phyloP scores from a whole-genome alignment of 2,888 invertebrate species.

The Cosmorhoe ocellata region DNA sequence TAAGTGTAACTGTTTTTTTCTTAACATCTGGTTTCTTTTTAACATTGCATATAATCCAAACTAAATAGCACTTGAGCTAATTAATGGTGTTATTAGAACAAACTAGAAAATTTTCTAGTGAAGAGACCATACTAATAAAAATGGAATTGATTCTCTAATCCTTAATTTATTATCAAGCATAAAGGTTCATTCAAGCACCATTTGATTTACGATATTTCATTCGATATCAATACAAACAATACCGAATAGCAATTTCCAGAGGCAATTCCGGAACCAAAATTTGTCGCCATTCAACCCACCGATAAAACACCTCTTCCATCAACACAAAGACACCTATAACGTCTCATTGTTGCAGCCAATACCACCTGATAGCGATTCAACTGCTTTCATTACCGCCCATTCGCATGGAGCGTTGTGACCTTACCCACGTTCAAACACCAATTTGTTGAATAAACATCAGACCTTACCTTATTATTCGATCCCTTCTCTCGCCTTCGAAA shows the following conservation, averaged over 20 bases:
- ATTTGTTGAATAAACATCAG: slow-evolving; percentile 72
- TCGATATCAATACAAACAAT: slow-evolving; percentile 2
- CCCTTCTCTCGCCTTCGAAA: slow-evolving; percentile 93
- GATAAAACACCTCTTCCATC: slow-evolving; percentile 27
- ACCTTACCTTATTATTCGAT: slow-evolving; percentile 88
- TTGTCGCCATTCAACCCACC: slow-evolving; percentile 16
- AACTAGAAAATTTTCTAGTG: no score
- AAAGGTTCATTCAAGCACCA: not conserved
- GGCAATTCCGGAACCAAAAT: slow-evolving; percentile 16
- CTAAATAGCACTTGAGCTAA: no score
- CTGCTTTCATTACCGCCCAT: slow-evolving; percentile 53
- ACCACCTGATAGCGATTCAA: slow-evolving; percentile 40
- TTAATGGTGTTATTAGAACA: no score
- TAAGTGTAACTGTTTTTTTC: no score
- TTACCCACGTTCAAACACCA: slow-evolving; percentile 59
- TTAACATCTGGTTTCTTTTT: no score
- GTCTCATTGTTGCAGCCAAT: slow-evolving; percentile 35
- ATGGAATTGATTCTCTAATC: no score
- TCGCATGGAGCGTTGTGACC: slow-evolving; percentile 45
- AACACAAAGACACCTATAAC: slow-evolving; percentile 30
- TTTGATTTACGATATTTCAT: not conserved
- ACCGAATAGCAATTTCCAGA: not conserved
- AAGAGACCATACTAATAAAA: no score
- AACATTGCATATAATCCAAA: no score
- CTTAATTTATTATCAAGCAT: not conserved